A percentile compares a stretch with the other conserved stretches of the same genome.
Evolutionary conservation across 92 coral and sea anemone species (phyloP).

Genomic region (Palythoa heliodiscus): DNA sequence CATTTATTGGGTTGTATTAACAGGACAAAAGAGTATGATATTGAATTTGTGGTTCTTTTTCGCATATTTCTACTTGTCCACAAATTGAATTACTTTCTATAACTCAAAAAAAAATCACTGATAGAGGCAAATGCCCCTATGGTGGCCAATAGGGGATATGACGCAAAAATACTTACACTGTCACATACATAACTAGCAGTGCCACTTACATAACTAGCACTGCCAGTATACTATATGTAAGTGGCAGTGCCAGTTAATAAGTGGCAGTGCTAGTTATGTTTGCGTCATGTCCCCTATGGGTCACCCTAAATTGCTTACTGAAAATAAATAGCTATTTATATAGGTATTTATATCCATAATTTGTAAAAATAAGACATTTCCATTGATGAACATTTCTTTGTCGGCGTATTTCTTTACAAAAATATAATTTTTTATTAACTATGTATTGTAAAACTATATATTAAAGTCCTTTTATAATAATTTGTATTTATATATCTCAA

Average conservation of each 20-base stretch:
- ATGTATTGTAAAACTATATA: constrained; percentile 17
- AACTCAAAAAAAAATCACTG: background rate
- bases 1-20: background rate
- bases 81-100: background rate
- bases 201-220: too few relatives aligned
- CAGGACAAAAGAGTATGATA: background rate
- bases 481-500: constrained; percentile 15
- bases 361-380: background rate
- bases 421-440: constrained; percentile 10
- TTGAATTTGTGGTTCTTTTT: background rate
- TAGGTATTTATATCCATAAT: constrained; percentile 7
- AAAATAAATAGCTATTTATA: background rate
- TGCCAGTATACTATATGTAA: too few relatives aligned
- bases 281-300: too few relatives aligned
- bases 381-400: constrained; percentile 12
- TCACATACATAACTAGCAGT: too few relatives aligned
- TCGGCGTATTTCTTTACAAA: constrained; percentile 18
- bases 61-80: constrained; percentile 22
- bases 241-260: too few relatives aligned
- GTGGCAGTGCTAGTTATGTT: too few relatives aligned
- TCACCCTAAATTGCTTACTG: background rate
- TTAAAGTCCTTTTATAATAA: constrained; percentile 11
- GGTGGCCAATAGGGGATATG: too few relatives aligned
- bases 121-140: too few relatives aligned
- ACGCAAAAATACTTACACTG: too few relatives aligned